Base-by-base conservation (phyloP, 2,113 vertebrate genomes). In the Ranitomeya imitator region DNA sequence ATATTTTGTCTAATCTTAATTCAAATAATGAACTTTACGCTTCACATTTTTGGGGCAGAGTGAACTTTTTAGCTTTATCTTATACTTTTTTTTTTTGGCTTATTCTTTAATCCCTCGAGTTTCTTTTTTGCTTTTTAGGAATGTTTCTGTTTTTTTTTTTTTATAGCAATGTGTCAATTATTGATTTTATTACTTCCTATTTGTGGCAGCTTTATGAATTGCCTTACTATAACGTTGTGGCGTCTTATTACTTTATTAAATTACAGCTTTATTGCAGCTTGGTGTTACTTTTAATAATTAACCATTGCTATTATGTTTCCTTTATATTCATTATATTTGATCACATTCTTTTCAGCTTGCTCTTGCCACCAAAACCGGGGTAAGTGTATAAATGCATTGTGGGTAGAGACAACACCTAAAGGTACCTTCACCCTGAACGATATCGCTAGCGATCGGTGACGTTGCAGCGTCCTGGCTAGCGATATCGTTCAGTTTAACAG, bases 321-420 rank as follows among this genome's bases (percentile, higher is more conserved):
- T 15, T 65, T 69, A 18, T 7, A 15, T 52, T 84, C 5, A 84
- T 92, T 85, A 82, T 93, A 94, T 92, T 86, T 90, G 91, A 88
- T 87, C 93, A 94, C 16, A 90, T 85, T 91, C 57, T 91, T 91
- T 91, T 90, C 93, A 95, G 95, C 95, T 96, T 93, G 91, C 94
- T 92, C 90, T 95, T 91, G 94, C 96, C 91, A 97, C 96, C 69
- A 98, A 97, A 95, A 96, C 96, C 61, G 96, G 96, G 96, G 96
- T 98, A 93, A 96, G 97, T 96, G 55, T 60, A 37, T 18, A 60
- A 15, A 80, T 55, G n/a, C 2, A 80, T 51, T 76, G 6, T 45
- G 0, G 8, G 37, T 74, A 51, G 4, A 14, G 12, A 26, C n/a
- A 23, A 21, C 6, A n/a, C 19, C 8, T 9, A n/a, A n/a, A n/a